Base-by-base conservation (phyloP, 2,888 invertebrate species). In the Synanthedon andrenaeformis region DNA sequence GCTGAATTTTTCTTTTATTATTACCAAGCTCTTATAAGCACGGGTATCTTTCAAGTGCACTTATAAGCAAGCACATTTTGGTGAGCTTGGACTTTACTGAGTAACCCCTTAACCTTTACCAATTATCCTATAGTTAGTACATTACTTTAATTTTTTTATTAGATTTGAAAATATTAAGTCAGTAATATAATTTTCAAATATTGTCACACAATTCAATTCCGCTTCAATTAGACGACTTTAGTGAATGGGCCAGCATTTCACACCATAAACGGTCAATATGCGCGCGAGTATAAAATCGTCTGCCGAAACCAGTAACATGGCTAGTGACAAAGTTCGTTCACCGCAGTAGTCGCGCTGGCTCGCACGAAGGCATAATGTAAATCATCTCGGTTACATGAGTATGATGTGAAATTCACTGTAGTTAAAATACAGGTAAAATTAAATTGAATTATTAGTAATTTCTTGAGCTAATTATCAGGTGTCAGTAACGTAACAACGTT, bases 321-420 rank as follows among this genome's bases (percentile, higher is more conserved):
- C 69, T 59, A 71, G 76, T 79, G 79, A 79, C 79, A 79, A 76
- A 76, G 86, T 84, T 86, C 86, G 79, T 86, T 86, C 79, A 86
- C 86, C 86, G 82, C 71, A 65, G 68, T 64, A 72, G 70, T 63
- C 70, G 62, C 67, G 67, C 70, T 66, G 61, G 64, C 62, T 65
- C 62, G 41, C 41, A 61, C 64, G 63, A 60, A 60, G 61, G 65
- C 62, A 65, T 64, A 13, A 49, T 23, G 49, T 80, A 79, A 74
- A 81, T 82, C 79, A 80, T 77, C 70, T 72, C 35, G 10, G 70
- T 70, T 73, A 69, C 72, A 71, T 52, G 49, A 52, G 49, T 45
- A 14, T 49, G 49, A 4, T 45, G 45, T 35, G 45, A 45, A 45
- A 13, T 14, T 35, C 35, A 35, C 35, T 35, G 35, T 35, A 35